Conservation (phyloP, 2,888 invertebrate genomes). For the Reticulitermes lucifugus region DNA sequence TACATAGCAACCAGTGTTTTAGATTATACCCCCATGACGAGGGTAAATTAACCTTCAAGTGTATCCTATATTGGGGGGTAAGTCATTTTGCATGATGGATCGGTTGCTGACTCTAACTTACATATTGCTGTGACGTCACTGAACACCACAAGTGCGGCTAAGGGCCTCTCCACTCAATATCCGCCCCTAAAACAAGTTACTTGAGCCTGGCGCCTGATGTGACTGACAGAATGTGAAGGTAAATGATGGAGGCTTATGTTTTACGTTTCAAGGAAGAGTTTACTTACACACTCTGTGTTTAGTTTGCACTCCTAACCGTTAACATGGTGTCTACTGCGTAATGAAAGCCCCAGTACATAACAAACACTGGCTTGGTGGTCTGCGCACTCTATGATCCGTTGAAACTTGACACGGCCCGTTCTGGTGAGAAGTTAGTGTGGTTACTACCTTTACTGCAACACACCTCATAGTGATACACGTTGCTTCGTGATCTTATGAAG, state of each 20-base stretch:
- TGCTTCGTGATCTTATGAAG: no score
- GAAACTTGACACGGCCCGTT: no score
- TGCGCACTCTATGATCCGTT: no score
- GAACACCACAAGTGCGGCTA: constrained; percentile 23
- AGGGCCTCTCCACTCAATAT: constrained; percentile 7
- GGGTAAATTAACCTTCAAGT: constrained; percentile 21
- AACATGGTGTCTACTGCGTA: background rate
- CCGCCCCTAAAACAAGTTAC: constrained; percentile 11
- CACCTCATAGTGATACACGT: no score
- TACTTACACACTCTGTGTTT: background rate
- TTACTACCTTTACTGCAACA: no score
- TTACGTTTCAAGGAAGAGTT: background rate
- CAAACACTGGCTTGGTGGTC: background rate
- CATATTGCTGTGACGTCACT: constrained; percentile 24
- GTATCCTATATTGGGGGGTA: constrained; percentile 19
- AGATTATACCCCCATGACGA: constrained; percentile 7
- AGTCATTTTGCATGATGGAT: constrained; percentile 27
- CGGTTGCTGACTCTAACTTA: constrained; percentile 19
- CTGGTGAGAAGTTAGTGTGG: no score
- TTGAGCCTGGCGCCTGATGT: background rate
- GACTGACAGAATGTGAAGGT: constrained; percentile 6
- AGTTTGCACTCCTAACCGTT: background rate
- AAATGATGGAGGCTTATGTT: background rate
- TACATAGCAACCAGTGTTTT: constrained; percentile 12
- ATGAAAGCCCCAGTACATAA: background rate